A percentile compares a stretch with the other conserved stretches of the same genome.
Conservation (phyloP, 2,113 vertebrate species). For the Mesoclemmys tuberculata region DNA sequence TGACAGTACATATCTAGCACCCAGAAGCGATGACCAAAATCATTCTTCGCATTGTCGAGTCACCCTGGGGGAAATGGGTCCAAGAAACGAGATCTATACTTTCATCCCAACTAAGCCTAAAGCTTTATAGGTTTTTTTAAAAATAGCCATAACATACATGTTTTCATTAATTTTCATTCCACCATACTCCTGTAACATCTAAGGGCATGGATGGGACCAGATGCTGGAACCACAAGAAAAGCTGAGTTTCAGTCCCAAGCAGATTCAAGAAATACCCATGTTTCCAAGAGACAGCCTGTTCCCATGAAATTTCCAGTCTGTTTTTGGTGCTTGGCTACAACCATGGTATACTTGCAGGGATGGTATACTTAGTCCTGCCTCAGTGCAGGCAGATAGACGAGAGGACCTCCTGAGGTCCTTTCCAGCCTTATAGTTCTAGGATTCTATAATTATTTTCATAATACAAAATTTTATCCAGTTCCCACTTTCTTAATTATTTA, state of each 20-base stretch:
- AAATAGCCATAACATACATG: neutral
- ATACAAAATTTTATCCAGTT: neutral
- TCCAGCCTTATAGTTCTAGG: neutral
- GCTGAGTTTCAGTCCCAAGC: neutral
- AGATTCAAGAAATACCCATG: neutral
- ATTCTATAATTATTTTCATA: neutral
- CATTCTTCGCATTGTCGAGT: constrained; percentile 1
- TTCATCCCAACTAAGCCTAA: neutral
- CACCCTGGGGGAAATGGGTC: neutral
- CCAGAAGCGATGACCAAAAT: neutral
- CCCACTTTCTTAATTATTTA: neutral
- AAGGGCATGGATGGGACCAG: neutral
- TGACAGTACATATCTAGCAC: neutral
- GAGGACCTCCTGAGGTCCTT: no score
- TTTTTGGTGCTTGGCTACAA: neutral
- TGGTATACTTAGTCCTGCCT: neutral
- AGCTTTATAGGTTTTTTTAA: neutral
- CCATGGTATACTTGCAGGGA: neutral
- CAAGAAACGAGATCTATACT: neutral
- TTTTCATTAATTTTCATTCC: neutral
- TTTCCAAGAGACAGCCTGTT: neutral
- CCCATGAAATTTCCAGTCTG: neutral
- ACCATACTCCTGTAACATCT: neutral
- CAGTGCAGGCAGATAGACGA: neutral
- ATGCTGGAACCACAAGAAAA: neutral